phyloP scores from a whole-genome alignment of 2,113 vertebrate species.

The Hepsetus odoe region DNA sequence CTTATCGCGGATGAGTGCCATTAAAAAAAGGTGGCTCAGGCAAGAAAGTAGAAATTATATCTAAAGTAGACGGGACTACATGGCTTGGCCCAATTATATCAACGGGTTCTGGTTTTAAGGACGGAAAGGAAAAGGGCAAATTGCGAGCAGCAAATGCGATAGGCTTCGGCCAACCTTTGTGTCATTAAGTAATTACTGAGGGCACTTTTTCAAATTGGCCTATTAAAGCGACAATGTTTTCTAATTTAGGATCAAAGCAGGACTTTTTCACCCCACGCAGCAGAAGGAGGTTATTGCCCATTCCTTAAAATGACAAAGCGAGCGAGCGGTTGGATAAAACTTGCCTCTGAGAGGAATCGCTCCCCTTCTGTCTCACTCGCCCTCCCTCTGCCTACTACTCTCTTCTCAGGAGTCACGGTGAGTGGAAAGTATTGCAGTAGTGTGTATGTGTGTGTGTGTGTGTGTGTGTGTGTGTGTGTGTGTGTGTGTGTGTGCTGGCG shows the following conservation, averaged over 20 bases:
- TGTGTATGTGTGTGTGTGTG: constrained; percentile 17
- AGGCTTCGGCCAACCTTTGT: constrained; percentile 45
- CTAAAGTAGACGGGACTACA: constrained; percentile 49
- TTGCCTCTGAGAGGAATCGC: constrained; percentile 64
- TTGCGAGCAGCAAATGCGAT: constrained; percentile 46
- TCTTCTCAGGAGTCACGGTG: constrained; percentile 21
- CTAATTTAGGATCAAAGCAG: constrained; percentile 63
- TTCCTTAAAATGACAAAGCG: constrained; percentile 59
- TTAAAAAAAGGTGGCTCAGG: background rate
- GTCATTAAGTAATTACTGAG: constrained; percentile 63
- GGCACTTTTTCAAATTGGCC: constrained; percentile 62
- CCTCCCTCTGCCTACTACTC: background rate
- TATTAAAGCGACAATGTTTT: constrained; percentile 67
- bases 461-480: constrained; percentile 31
- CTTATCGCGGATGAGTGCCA: background rate
- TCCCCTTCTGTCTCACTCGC: constrained; percentile 46
- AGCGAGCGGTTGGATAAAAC: constrained; percentile 56
- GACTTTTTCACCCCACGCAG: constrained; percentile 38
- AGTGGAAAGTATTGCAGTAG: constrained; percentile 57
- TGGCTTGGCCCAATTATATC: constrained; percentile 56
- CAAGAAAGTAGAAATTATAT: constrained; percentile 14
- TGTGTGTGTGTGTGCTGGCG: constrained; percentile 28
- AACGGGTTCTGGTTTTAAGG: constrained; percentile 30
- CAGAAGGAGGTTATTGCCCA: constrained; percentile 54
- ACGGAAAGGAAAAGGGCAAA: constrained; percentile 7